phyloP scores from a whole-genome alignment of 2,797 vertebrate genomes.

The Pithecia hirsuta region DNA sequence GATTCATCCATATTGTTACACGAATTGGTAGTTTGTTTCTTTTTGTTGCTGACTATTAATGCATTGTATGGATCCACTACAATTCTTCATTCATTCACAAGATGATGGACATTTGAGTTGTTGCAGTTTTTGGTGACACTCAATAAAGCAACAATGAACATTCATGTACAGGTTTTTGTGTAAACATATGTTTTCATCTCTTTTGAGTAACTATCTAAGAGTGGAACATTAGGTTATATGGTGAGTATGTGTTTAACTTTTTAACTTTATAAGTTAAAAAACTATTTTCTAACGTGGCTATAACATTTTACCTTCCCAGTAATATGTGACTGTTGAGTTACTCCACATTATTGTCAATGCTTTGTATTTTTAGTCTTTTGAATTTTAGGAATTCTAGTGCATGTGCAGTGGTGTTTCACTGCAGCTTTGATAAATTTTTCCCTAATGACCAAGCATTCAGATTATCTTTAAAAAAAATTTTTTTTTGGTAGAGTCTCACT shows the following conservation, averaged over 20 bases:
- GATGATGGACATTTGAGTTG: neutral
- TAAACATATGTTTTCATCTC: constrained; percentile 2
- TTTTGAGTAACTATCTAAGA: neutral
- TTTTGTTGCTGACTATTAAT: neutral
- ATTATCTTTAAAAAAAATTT: neutral
- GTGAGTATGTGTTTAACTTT: neutral
- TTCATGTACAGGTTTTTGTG: neutral
- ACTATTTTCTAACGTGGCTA: neutral
- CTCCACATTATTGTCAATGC: neutral
- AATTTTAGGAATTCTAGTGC: neutral
- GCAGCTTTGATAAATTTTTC: neutral
- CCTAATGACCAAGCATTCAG: neutral
- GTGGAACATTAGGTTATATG: neutral
- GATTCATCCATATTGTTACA: neutral
- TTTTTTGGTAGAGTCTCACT: neutral
- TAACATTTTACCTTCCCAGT: neutral
- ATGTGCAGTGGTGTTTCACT: neutral
- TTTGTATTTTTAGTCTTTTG: neutral
- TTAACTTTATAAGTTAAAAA: constrained; percentile 25
- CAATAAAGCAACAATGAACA: neutral
- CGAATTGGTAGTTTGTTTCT: neutral
- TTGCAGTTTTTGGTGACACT: neutral
- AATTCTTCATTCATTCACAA: neutral
- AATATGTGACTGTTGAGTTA: neutral
- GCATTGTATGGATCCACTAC: neutral